Conservation (phyloP, 2,888 invertebrate genomes). For the Agrochola lychnidis region DNA sequence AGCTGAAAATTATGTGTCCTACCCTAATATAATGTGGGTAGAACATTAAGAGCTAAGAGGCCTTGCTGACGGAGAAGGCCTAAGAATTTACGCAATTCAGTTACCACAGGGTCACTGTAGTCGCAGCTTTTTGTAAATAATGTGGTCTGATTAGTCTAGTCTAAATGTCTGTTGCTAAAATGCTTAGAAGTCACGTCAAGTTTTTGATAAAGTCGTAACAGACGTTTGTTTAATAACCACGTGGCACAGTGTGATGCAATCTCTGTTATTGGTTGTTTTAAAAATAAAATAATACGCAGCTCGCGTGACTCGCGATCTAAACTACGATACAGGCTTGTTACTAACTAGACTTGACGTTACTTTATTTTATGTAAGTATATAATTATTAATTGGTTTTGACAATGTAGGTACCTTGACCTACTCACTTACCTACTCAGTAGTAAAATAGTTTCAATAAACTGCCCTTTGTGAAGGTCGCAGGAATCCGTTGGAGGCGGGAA, state of each 20-base stretch:
- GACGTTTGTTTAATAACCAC: constrained; percentile 42
- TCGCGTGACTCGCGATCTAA: constrained; percentile 57
- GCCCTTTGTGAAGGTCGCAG: background rate
- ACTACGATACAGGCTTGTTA: constrained; percentile 32
- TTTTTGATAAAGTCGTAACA: constrained; percentile 13
- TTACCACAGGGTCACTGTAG: constrained; percentile 31
- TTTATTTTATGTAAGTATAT: constrained; percentile 2
- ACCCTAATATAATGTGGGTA: constrained; percentile 36
- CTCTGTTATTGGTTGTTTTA: constrained; percentile 37
- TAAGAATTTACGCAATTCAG: constrained; percentile 39
- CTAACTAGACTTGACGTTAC: constrained; percentile 35
- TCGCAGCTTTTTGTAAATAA: constrained; percentile 36
- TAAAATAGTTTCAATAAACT: constrained; percentile 1
- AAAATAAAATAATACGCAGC: constrained; percentile 45
- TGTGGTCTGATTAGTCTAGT: constrained; percentile 20
- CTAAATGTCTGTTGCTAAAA: constrained; percentile 26
- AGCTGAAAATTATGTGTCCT: constrained; percentile 32
- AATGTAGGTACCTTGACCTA: background rate
- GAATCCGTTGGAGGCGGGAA: too few species aligned
- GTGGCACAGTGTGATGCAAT: constrained; percentile 37
- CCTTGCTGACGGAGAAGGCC: constrained; percentile 20
- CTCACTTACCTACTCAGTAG: background rate
- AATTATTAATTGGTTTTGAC: constrained; percentile 36
- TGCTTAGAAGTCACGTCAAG: constrained; percentile 22
- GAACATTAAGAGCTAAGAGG: constrained; percentile 36